Evolutionary conservation across 2,113 vertebrate genomes (phyloP).

Genomic region (Cnemophilus loriae): DNA sequence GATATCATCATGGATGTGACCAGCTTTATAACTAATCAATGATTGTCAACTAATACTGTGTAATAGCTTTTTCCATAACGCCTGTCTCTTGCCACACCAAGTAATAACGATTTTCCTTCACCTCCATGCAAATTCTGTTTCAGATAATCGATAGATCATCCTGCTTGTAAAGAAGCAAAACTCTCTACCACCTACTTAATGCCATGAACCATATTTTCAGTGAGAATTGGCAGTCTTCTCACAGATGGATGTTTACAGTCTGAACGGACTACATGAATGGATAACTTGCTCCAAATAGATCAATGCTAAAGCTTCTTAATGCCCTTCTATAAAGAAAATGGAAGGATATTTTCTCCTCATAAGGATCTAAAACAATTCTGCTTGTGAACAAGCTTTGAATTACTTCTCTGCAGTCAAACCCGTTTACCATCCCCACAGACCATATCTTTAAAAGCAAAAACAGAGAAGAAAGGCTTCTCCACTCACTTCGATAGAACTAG

Average conservation of each 20-base stretch:
- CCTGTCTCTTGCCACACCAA: neutral
- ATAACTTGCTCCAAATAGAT: neutral
- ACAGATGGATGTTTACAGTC: neutral
- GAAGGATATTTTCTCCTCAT: neutral
- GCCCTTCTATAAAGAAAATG: neutral
- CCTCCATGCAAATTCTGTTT: neutral
- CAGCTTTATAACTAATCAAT: neutral
- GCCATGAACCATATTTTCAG: neutral
- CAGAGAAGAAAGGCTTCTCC: slow-evolving; percentile 22
- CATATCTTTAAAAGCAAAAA: slow-evolving; percentile 62
- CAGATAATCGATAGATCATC: neutral
- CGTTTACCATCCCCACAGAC: slow-evolving; percentile 62
- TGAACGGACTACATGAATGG: neutral
- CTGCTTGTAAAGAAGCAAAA: neutral
- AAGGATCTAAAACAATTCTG: slow-evolving; percentile 39
- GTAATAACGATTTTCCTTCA: slow-evolving; percentile 8
- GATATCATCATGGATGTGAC: neutral
- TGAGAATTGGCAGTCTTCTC: neutral
- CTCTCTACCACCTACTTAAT: neutral
- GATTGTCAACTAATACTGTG: neutral
- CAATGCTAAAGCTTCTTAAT: neutral
- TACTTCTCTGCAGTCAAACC: slow-evolving; percentile 61
- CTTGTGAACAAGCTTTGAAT: slow-evolving; percentile 54
- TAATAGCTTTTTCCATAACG: neutral
- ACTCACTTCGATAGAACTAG: slow-evolving; percentile 11